Base-by-base conservation (phyloP, 1,140 invertebrate genomes). In the Steinernema khuongi region DNA sequence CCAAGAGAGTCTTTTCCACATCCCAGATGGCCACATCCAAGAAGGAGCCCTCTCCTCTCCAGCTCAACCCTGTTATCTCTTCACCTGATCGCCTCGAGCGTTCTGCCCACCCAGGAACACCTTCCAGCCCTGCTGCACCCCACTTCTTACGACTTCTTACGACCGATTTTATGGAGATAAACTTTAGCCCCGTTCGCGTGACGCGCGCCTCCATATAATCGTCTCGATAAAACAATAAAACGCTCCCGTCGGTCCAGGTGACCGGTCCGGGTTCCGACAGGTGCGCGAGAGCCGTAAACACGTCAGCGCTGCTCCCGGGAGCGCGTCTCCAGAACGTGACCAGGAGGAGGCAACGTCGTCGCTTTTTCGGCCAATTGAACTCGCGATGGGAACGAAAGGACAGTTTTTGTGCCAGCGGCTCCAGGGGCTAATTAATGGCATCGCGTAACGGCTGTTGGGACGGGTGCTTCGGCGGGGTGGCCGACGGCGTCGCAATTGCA, bases 401-500 rank as follows among this genome's bases (percentile, higher is more conserved):
- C 50, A 60, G 50, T 60, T 60, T 60, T 60, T 60, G 50, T 60
- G 50, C 50, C n/a, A n/a, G n/a, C n/a, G n/a, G 50, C 50, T 60
- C 22, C 14, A 22, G 26, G 50, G 50, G 50, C 50, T 60, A 60
- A 60, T 60, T 60, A 60, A 60, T 60, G 50, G 50, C 50, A 60
- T 60, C 50, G 50, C 50, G 50, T 60, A 60, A 60, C 50, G 50
- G 50, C 50, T 60, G 50, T 22, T 60, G 7, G 50, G 50, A 60
- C 36, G 7, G 36, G 36, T n/a, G 36, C 7, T 7, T n/a, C 14
- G 50, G 14, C 50, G 4, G 50, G 22, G 50, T 7, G 50, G 26
- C 4, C 14, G 26, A 60, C n/a, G n/a, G n/a, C n/a, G n/a, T n/a
- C n/a, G n/a, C n/a, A n/a, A n/a, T n/a, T n/a, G n/a, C n/a, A n/a